These are phyloP conservation scores for Formica aserva DNA, from an alignment of 2,888 invertebrate genomes.

Conservation along the genomic window DNA sequence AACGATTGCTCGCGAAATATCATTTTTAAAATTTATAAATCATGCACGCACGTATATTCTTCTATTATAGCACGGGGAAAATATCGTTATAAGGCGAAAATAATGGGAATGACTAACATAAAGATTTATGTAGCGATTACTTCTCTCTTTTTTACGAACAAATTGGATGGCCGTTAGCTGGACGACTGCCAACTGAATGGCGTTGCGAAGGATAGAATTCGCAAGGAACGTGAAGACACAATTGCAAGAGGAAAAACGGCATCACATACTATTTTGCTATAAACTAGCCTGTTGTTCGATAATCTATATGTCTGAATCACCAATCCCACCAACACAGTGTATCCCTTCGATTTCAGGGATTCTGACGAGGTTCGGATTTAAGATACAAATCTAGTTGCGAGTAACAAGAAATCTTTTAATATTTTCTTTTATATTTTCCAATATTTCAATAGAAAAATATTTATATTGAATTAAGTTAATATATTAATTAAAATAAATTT, in stretches of 20 bases:
- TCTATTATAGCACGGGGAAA: background rate
- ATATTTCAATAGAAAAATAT: too few relatives aligned
- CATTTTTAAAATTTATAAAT: constrained; percentile 2
- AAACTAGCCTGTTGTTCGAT: background rate
- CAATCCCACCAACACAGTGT: background rate
- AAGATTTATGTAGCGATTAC: constrained; percentile 31
- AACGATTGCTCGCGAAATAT: background rate
- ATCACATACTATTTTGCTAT: background rate
- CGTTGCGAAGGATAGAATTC: background rate
- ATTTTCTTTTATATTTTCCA: background rate
- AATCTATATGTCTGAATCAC: background rate
- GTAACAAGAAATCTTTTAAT: background rate
- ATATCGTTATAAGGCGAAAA: background rate
- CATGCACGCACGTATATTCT: background rate
- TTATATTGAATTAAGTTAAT: background rate
- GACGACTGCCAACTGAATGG: background rate
- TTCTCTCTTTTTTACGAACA: constrained; percentile 1
- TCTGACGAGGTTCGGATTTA: too few relatives aligned
- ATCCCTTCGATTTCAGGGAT: background rate
- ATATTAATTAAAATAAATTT: background rate
- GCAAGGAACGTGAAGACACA: background rate
- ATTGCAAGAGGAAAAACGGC: background rate
- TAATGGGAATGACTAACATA: background rate
- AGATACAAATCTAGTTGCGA: background rate
- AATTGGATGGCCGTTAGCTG: constrained; percentile 27